Evolutionary conservation across 2,113 vertebrate species (phyloP).

Genomic region (Nothoprocta pentlandii): DNA sequence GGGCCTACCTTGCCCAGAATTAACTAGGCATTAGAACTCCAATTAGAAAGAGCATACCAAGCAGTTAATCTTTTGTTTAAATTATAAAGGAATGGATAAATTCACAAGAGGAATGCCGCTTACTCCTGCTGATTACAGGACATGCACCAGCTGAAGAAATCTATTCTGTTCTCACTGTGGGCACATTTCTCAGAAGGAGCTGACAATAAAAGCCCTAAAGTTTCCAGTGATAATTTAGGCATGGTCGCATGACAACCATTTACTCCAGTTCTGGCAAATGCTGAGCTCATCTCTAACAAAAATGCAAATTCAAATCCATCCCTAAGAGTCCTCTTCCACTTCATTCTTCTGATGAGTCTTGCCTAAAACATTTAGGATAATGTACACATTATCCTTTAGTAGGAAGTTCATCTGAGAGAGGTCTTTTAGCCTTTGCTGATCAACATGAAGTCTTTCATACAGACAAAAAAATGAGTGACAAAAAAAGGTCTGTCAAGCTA

Average conservation of each 20-base stretch:
- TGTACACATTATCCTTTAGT: background rate
- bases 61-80: constrained; percentile 46
- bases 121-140: constrained; percentile 22
- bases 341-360: background rate
- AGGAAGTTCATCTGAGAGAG: background rate
- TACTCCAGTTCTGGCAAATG: background rate
- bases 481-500: background rate
- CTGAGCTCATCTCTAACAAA: background rate
- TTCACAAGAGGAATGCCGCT: background rate
- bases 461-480: background rate
- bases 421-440: background rate
- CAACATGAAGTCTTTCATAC: background rate
- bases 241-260: background rate
- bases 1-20: constrained; percentile 34
- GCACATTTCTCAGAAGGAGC: background rate
- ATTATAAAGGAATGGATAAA: constrained; percentile 43
- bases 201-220: background rate
- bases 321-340: background rate
- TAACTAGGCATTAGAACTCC: constrained; percentile 63
- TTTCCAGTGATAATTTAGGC: background rate
- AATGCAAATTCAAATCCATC: background rate
- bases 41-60: constrained; percentile 31
- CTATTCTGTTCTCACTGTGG: background rate
- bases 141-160: constrained; percentile 17
- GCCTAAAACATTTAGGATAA: background rate